These are phyloP conservation scores for Nycticebus coucang DNA, from an alignment of 2,113 vertebrate genomes.

Conservation along the genomic window DNA sequence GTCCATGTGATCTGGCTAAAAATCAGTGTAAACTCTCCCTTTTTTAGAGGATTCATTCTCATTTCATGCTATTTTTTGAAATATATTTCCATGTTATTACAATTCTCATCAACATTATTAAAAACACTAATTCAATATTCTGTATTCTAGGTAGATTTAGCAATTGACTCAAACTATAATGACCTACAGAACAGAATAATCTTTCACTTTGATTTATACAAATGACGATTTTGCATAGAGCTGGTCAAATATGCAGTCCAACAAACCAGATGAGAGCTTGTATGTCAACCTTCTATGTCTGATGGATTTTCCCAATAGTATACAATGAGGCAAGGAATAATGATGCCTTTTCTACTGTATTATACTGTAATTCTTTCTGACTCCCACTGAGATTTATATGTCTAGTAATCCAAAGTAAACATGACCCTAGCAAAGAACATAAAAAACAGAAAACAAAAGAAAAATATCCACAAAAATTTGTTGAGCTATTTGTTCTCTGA, in stretches of 20 bases:
- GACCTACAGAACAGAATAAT: not conserved
- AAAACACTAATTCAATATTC: not conserved
- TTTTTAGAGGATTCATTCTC: not conserved
- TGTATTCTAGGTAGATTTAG: not conserved
- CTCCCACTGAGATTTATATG: not conserved
- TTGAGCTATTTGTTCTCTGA: not conserved
- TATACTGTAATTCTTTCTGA: not conserved
- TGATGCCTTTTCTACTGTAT: not conserved
- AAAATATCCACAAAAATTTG: not conserved
- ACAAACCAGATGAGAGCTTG: not conserved
- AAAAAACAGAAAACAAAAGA: not conserved
- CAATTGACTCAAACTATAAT: not conserved
- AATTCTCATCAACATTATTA: not conserved
- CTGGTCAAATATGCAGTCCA: not conserved
- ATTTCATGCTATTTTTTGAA: not conserved
- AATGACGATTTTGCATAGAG: not conserved
- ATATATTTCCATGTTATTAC: not conserved
- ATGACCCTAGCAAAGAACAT: not conserved
- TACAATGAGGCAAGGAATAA: not conserved
- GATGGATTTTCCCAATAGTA: not conserved
- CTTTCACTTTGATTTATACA: not conserved
- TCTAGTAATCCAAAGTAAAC: not conserved
- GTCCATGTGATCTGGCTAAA: not conserved
- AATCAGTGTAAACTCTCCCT: not conserved
- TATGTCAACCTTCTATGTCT: not conserved